These are phyloP conservation scores for Cantharis flavilabris DNA, from an alignment of 2,888 invertebrate genomes.

Conservation along the genomic window DNA sequence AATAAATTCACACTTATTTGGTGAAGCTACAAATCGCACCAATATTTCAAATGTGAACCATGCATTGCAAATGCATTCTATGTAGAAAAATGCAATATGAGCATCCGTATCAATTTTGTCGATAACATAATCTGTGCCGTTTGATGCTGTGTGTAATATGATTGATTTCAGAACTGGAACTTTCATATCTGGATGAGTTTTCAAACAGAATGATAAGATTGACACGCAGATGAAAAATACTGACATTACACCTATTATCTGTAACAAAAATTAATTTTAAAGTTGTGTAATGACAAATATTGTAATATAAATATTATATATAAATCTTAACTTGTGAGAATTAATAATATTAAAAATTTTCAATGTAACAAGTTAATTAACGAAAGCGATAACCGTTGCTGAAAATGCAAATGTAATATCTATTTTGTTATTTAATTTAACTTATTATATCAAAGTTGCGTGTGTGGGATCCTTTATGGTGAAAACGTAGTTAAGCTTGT, in stretches of 20 bases:
- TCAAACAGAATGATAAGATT: conserved; percentile 98
- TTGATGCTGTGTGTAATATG: conserved; percentile 75
- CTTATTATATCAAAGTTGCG: too few relatives aligned
- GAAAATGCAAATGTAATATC: too few relatives aligned
- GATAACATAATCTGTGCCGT: conserved; percentile 79
- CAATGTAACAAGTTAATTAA: too few relatives aligned
- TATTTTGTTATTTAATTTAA: too few relatives aligned
- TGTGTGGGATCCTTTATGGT: too few relatives aligned
- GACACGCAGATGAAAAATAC: conserved; percentile 99
- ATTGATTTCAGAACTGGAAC: conserved; percentile 86
- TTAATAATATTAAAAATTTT: too few relatives aligned
- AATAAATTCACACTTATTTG: conserved; percentile 93
- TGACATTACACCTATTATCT: conserved; percentile 97
- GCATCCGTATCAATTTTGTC: conserved; percentile 94
- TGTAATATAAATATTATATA: too few relatives aligned
- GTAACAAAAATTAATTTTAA: conserved; percentile 54
- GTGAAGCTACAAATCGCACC: conserved; percentile 81
- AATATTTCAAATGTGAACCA: conserved; percentile 99
- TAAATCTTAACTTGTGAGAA: too few relatives aligned
- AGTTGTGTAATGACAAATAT: too few relatives aligned
- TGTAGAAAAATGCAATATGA: conserved; percentile 96
- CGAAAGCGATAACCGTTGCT: too few relatives aligned
- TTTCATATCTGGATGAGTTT: conserved; percentile 98
- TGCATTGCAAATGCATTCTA: conserved; percentile 97
- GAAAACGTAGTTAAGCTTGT: too few relatives aligned